phyloP scores from a whole-genome alignment of 2,113 vertebrate genomes.

The Psilopsiagon aurifrons region DNA sequence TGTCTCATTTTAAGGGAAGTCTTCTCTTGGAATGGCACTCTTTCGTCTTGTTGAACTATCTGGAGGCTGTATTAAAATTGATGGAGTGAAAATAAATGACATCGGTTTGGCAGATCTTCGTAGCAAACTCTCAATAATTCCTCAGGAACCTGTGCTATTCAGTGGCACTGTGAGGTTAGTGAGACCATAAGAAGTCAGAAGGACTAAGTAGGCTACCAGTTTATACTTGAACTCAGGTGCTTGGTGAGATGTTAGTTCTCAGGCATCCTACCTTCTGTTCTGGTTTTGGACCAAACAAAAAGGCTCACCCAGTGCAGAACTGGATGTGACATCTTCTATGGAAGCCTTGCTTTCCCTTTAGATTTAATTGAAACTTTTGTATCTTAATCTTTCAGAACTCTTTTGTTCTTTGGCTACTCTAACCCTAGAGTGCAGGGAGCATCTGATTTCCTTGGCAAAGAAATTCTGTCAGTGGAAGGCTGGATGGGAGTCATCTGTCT shows the following conservation, averaged over 20 bases:
- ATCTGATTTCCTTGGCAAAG: not conserved
- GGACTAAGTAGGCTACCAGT: not conserved
- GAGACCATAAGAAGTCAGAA: not conserved
- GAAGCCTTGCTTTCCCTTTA: not conserved
- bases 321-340: not conserved
- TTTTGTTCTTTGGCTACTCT: not conserved
- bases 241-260: not conserved
- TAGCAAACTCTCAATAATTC: conserved; percentile 93
- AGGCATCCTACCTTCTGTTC: not conserved
- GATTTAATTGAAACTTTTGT: not conserved
- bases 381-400: not conserved
- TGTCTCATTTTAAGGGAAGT: conserved; percentile 81
- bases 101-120: conserved; percentile 92
- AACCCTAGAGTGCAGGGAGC: not conserved
- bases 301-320: not conserved
- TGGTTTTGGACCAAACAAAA: not conserved
- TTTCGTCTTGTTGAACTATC: conserved; percentile 89
- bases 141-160: conserved; percentile 92
- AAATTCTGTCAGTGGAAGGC: not conserved
- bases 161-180: conserved; percentile 90
- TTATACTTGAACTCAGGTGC: not conserved
- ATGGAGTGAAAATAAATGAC: conserved; percentile 88
- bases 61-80: conserved; percentile 90
- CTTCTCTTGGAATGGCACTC: conserved; percentile 89
- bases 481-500: not conserved